Evolutionary conservation across 2,888 invertebrate species (phyloP), one percentile per base, ranked within the genome.

Genomic region (Thysanoteuthis rhombus): DNA sequence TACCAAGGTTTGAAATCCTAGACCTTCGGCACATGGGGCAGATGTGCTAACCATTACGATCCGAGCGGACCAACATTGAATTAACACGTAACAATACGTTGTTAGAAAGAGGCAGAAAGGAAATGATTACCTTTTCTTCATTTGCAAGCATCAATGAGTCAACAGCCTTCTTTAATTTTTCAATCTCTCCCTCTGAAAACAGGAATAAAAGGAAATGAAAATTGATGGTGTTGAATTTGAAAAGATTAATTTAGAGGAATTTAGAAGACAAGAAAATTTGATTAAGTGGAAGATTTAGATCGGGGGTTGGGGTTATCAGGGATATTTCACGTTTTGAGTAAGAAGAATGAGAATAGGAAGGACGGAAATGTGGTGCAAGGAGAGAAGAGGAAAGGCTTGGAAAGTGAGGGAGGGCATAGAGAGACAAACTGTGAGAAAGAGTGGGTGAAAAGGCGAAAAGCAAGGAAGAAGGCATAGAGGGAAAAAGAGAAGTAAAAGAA

Each of bases 101-200:
- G 1, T 45, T 22, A 39, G 22, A 42, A 42, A 19, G 32, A 92
- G 19, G 36, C n/a, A 92, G 12, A 52, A 8, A 45, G 12, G 1
- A 47, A 40, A n/a, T 75, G 22, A 94, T 52, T 94, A 97, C 97
- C 96, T 97, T 97, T 94, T 97, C 97, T 93, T 97, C 97, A 96
- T 97, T 97, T 93, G 97, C 97, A 38, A 96, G 96, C 96, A 97
- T 97, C 92, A 97, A 94, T 45, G 97, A 96, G 94, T 97, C 97
- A 28, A 97, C 97, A 90, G 97, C 97, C 94, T 96, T 96, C 94
- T 97, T 97, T 94, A 97, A 95, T 94, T 97, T 97, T 94, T 97
- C 97, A 94, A 97, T 97, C 94, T 97, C 97, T 93, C 96, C 95
- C 93, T 97, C 97, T 97, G 95, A 93, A 96, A 96, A 42, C 93